Evolutionary conservation across 1,140 invertebrate species (phyloP).

Genomic region (Drosophila prosaltans): DNA sequence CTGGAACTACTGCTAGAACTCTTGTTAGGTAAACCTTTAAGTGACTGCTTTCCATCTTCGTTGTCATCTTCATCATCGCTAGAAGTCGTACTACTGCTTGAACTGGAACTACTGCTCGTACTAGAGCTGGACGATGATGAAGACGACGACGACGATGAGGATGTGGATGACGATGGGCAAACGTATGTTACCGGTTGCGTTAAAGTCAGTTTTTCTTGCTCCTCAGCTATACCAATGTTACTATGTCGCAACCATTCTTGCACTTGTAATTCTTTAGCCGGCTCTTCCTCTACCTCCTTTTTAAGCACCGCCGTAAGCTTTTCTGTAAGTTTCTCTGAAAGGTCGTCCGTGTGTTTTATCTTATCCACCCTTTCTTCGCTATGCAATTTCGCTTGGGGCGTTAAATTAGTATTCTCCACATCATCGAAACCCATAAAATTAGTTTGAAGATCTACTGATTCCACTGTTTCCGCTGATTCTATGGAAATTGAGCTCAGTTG

Average conservation of each 20-base stretch:
- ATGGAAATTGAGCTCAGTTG: neutral
- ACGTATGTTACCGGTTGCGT: neutral
- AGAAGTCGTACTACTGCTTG: slow-evolving; percentile 34
- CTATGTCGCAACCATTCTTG: slow-evolving; percentile 57
- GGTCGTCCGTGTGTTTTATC: neutral
- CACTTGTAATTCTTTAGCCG: slow-evolving; percentile 54
- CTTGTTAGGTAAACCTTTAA: slow-evolving; percentile 25
- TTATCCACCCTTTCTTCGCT: slow-evolving; percentile 12
- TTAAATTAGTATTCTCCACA: slow-evolving; percentile 60
- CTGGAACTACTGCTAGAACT: slow-evolving; percentile 28
- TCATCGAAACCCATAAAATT: slow-evolving; percentile 69
- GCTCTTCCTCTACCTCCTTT: neutral
- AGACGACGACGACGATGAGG: slow-evolving; percentile 37
- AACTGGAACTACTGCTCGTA: slow-evolving; percentile 45
- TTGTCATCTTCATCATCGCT: slow-evolving; percentile 31
- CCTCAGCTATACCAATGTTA: slow-evolving; percentile 17
- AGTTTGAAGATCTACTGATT: slow-evolving; percentile 52
- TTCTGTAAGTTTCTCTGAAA: neutral
- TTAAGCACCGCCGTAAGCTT: neutral
- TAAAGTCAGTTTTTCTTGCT: neutral
- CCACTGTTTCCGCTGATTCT: slow-evolving; percentile 27
- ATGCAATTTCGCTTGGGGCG: slow-evolving; percentile 47
- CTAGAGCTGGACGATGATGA: slow-evolving; percentile 51
- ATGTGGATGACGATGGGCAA: neutral
- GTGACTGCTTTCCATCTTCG: neutral